Conservation (phyloP, 2,113 vertebrate species). For the Nycticebus coucang region DNA sequence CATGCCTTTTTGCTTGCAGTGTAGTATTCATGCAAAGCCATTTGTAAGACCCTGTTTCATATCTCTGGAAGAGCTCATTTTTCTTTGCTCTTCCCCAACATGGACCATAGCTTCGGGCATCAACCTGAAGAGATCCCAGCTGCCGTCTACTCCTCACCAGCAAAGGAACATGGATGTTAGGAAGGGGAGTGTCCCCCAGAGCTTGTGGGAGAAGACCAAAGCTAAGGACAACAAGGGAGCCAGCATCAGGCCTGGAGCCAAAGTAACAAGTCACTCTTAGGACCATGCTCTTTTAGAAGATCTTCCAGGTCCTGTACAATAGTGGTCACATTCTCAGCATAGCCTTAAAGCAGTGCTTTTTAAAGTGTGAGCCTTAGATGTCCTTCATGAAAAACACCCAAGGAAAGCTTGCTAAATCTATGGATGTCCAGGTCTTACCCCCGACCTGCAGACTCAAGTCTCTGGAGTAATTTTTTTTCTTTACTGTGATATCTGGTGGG, state of each 20-base stretch:
- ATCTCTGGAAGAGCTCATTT: background rate
- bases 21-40: background rate
- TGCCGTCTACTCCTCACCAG: background rate
- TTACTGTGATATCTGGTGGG: background rate
- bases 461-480: background rate
- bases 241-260: background rate
- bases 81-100: background rate
- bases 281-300: background rate
- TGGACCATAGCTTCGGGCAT: background rate
- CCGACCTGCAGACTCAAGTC: background rate
- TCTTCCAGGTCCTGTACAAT: background rate
- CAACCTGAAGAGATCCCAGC: background rate
- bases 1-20: background rate
- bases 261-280: background rate
- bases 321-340: background rate
- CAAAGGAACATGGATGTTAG: background rate
- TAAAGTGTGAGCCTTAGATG: background rate
- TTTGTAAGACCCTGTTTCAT: background rate
- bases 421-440: background rate
- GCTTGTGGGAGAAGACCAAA: background rate
- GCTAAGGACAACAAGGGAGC: background rate
- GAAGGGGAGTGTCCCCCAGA: background rate
- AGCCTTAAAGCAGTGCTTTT: conserved; percentile 17
- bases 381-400: background rate
- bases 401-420: background rate